Conservation (phyloP, 1,140 invertebrate genomes). For the Sycobia sp. region DNA sequence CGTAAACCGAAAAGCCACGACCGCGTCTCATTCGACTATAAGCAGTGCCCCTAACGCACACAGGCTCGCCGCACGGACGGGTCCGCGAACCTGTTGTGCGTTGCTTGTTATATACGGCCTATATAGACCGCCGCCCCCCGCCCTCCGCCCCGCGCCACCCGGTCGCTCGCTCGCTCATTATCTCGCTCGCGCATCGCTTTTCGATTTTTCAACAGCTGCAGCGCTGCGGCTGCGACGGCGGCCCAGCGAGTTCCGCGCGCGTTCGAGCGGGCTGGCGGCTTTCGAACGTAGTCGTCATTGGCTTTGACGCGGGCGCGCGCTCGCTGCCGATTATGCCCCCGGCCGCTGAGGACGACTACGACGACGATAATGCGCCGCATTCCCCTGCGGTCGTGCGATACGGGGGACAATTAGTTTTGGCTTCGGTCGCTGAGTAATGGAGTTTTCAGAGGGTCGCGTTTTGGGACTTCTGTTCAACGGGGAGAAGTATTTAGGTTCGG, state of each 20-base stretch:
- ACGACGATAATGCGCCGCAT: not conserved
- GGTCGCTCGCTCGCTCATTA: constrained; percentile 2
- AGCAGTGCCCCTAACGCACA: not conserved
- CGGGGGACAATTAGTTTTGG: too few species aligned
- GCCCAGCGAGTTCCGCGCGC: too few species aligned
- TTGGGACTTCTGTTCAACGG: too few species aligned
- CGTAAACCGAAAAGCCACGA: too few species aligned
- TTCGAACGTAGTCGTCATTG: too few species aligned
- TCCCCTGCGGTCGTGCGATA: not conserved
- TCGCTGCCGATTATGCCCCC: constrained; percentile 4
- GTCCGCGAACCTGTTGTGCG: constrained; percentile 1
- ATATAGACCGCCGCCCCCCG: not conserved
- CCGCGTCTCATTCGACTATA: not conserved
- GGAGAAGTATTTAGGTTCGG: too few species aligned
- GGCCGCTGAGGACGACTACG: too few species aligned
- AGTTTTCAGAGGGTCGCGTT: too few species aligned
- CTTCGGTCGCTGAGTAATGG: too few species aligned
- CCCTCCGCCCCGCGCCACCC: too few species aligned
- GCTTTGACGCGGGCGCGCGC: not conserved
- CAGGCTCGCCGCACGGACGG: not conserved
- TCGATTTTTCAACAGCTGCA: constrained; percentile 24
- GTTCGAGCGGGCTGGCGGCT: too few species aligned
- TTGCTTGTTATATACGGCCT: constrained; percentile 13
- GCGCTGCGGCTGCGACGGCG: too few species aligned
- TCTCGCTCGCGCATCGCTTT: constrained; percentile 23